A percentile compares a stretch with the other conserved stretches of the same genome.
Conservation (phyloP, 2,888 invertebrate species). For the Sympetrum striolatum region DNA sequence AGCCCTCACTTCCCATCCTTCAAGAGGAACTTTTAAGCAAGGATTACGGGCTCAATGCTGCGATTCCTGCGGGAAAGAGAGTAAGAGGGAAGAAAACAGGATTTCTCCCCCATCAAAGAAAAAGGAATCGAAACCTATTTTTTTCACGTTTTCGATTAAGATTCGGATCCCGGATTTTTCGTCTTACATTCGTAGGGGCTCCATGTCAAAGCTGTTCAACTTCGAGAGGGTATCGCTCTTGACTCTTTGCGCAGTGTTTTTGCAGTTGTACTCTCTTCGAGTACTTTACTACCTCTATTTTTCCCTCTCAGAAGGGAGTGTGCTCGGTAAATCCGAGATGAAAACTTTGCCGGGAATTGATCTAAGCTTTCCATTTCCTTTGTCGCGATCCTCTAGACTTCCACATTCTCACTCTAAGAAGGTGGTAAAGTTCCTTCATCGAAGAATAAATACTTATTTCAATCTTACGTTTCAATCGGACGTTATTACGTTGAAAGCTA, state of each 20-base stretch:
- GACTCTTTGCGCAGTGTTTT: too few relatives aligned
- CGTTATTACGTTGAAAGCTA: too few relatives aligned
- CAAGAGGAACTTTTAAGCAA: slow-evolving; percentile 11
- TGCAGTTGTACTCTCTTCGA: neutral
- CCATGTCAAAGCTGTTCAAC: neutral
- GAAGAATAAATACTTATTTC: too few relatives aligned
- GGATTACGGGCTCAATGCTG: slow-evolving; percentile 9
- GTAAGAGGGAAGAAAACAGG: neutral
- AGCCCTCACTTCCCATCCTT: neutral
- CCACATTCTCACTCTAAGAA: too few relatives aligned
- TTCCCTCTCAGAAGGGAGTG: too few relatives aligned
- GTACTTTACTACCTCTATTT: neutral
- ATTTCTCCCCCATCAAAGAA: neutral
- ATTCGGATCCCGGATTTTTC: neutral
- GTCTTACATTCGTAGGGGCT: neutral
- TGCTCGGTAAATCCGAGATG: neutral
- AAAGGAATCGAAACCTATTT: slow-evolving; percentile 2
- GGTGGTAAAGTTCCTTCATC: too few relatives aligned
- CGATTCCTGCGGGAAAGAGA: neutral
- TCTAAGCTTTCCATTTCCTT: too few relatives aligned
- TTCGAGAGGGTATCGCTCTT: neutral
- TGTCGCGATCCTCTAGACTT: too few relatives aligned
- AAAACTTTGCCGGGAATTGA: neutral
- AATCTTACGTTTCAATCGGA: too few relatives aligned
- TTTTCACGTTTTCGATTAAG: neutral